Evolutionary conservation across 2,113 vertebrate species (phyloP).

Genomic region (Empidonax alnorum): DNA sequence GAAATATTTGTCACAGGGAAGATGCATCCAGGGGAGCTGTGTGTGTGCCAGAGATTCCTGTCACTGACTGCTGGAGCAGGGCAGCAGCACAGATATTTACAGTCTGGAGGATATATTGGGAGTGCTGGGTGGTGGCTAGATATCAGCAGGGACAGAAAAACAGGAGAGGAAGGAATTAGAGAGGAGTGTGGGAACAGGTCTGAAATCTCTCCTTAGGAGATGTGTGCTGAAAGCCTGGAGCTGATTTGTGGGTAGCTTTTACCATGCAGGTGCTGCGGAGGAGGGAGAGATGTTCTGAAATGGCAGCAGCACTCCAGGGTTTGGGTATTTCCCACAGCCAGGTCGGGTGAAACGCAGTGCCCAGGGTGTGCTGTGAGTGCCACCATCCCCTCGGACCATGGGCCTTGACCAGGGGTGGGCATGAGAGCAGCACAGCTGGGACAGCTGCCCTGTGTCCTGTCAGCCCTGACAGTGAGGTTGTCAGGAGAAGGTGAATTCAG

Average conservation of each 20-base stretch:
- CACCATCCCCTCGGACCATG: rapidly evolving
- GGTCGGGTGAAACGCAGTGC: rapidly evolving
- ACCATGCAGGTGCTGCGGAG: rapidly evolving
- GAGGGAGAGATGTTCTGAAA: background rate
- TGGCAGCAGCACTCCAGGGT: background rate
- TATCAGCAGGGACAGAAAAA: background rate
- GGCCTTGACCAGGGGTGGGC: rapidly evolving
- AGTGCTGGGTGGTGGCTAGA: background rate
- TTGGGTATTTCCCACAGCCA: background rate
- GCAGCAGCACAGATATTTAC: background rate
- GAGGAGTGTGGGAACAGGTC: background rate
- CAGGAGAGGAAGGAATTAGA: background rate
- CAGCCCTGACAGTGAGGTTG: background rate
- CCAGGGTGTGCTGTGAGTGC: background rate
- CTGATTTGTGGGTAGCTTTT: background rate
- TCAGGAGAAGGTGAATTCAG: background rate
- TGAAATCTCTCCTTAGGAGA: background rate
- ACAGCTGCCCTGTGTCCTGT: background rate
- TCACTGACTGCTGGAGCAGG: background rate
- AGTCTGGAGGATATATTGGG: background rate
- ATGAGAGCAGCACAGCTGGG: background rate
- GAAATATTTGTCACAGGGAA: background rate
- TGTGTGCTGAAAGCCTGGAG: background rate
- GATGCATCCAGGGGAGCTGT: background rate
- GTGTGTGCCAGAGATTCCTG: background rate